A percentile compares a stretch with the other conserved stretches of the same genome.
Conservation (phyloP, 2,888 invertebrate genomes). For the Lottia scabra region DNA sequence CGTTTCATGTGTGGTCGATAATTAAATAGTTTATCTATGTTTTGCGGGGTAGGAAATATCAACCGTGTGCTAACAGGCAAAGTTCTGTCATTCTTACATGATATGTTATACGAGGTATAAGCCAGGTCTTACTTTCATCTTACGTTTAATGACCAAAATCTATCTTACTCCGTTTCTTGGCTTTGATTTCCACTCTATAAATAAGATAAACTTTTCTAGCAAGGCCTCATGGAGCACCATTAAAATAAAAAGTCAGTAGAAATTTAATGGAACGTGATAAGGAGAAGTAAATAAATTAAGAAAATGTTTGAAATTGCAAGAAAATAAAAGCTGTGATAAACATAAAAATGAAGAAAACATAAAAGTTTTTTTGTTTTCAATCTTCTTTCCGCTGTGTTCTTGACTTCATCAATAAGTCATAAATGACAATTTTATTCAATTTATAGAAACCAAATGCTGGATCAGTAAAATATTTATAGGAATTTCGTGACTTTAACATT, state of each 20-base stretch:
- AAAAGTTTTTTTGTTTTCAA: too few species aligned
- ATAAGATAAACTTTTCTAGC: neutral
- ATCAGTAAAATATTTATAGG: too few species aligned
- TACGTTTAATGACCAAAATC: neutral
- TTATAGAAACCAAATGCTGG: too few species aligned
- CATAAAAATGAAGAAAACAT: too few species aligned
- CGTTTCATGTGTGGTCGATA: conserved; percentile 11
- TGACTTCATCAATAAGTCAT: too few species aligned
- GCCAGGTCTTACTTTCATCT: neutral
- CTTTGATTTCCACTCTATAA: conserved; percentile 1
- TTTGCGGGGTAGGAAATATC: conserved; percentile 12
- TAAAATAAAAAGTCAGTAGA: neutral
- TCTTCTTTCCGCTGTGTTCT: too few species aligned
- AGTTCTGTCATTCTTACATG: neutral
- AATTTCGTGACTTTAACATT: too few species aligned
- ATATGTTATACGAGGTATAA: neutral
- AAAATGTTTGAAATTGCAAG: neutral
- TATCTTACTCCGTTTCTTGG: neutral
- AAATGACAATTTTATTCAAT: too few species aligned
- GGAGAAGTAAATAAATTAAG: neutral
- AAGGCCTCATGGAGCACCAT: conserved; percentile 3
- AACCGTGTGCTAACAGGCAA: conserved; percentile 10
- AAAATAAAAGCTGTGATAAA: neutral
- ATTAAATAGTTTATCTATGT: conserved; percentile 17
- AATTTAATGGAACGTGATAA: neutral